phyloP scores from a whole-genome alignment of 2,113 vertebrate species.

The Psophia crepitans region DNA sequence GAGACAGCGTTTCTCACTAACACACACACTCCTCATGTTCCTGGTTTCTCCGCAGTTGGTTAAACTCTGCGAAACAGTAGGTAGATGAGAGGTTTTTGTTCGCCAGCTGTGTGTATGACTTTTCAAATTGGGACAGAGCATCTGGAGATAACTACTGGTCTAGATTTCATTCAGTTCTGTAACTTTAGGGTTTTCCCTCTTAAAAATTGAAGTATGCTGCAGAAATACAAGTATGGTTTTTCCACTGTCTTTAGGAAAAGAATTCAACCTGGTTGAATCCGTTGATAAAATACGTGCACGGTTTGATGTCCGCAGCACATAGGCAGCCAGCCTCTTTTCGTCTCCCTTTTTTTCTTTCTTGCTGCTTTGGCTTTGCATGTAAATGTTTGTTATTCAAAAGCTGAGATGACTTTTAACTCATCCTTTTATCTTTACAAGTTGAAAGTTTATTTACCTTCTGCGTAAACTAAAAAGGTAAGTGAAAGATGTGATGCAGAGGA shows the following conservation, averaged over 20 bases:
- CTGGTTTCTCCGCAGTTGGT: background rate
- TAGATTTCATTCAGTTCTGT: background rate
- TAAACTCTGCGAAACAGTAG: background rate
- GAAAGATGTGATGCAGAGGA: background rate
- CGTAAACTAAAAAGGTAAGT: background rate
- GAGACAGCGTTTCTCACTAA: slow-evolving; percentile 59
- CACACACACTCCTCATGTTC: background rate
- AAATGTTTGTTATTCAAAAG: background rate
- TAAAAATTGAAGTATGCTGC: background rate
- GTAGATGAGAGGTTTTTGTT: background rate
- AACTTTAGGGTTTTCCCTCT: background rate
- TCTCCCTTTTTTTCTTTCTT: background rate
- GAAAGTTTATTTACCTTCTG: background rate
- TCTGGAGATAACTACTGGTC: background rate
- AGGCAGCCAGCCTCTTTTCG: background rate
- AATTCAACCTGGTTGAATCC: background rate
- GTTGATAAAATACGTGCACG: background rate
- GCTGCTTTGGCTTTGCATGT: slow-evolving; percentile 49
- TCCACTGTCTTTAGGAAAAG: background rate
- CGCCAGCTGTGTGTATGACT: background rate
- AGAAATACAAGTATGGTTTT: background rate
- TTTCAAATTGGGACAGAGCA: background rate
- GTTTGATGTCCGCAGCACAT: background rate
- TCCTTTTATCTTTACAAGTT: background rate
- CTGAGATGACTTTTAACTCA: background rate